Conservation (phyloP, 2,797 vertebrate species). For the Lerista edwardsae region DNA sequence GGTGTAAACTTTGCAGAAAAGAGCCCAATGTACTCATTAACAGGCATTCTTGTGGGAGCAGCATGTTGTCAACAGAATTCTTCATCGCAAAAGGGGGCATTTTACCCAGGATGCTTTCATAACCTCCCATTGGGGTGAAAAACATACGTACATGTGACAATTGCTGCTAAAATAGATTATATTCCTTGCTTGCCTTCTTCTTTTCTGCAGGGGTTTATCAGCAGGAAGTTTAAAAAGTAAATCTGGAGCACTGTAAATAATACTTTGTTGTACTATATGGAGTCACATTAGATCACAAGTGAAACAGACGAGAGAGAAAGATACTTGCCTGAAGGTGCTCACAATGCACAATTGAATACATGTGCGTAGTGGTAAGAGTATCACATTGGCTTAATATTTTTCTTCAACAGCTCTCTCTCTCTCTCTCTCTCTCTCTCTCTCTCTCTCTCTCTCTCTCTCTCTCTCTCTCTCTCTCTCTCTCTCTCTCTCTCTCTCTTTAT, state of each 20-base stretch:
- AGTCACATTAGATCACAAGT: neutral
- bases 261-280: neutral
- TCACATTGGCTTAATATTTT: neutral
- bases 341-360: neutral
- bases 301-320: neutral
- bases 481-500: no score
- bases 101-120: neutral
- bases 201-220: neutral
- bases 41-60: neutral
- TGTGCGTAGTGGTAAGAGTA: neutral
- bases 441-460: no score
- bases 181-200: neutral
- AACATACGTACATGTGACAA: neutral
- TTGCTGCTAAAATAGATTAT: neutral
- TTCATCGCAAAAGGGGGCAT: neutral
- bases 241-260: slow-evolving; percentile 6
- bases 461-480: no score
- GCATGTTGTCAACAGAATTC: neutral
- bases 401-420: neutral
- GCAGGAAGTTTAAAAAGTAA: slow-evolving; percentile 19
- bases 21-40: slow-evolving; percentile 14
- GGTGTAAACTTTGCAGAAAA: neutral
- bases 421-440: no score
- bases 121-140: neutral
- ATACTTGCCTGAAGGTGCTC: neutral